Conservation (phyloP, 2,797 vertebrate species). For the Acipenser ruthenus region DNA sequence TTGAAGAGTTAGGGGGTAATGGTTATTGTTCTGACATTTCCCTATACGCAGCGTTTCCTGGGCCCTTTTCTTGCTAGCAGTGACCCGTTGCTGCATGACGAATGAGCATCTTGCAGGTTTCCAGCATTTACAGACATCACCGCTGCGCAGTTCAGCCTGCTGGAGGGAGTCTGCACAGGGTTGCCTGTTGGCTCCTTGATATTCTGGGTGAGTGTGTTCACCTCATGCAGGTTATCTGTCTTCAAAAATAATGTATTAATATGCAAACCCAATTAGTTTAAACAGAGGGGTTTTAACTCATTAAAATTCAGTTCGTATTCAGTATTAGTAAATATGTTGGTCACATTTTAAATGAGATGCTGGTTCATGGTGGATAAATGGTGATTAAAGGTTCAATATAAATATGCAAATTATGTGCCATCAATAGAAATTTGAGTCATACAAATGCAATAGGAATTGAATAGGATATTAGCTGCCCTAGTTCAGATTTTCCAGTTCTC, state of each 20-base stretch:
- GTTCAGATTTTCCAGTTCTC: too few species aligned
- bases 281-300: constrained; percentile 16
- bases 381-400: too few species aligned
- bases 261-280: constrained; percentile 51
- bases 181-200: constrained; percentile 2
- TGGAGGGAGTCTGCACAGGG: neutral
- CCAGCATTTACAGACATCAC: neutral
- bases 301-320: constrained; percentile 1
- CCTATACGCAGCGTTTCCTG: neutral
- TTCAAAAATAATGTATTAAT: constrained; percentile 51
- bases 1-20: neutral
- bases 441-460: too few species aligned
- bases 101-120: neutral
- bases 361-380: too few species aligned
- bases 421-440: too few species aligned
- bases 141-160: neutral
- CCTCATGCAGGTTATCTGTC: constrained; percentile 57
- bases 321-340: constrained; percentile 9
- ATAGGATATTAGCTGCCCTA: too few species aligned
- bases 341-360: neutral
- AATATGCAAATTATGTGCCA: too few species aligned
- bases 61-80: neutral
- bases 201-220: constrained; percentile 59
- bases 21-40: constrained; percentile 6
- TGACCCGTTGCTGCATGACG: constrained; percentile 1